Conservation (phyloP, 1,140 invertebrate genomes). For the Telenomus remus region DNA sequence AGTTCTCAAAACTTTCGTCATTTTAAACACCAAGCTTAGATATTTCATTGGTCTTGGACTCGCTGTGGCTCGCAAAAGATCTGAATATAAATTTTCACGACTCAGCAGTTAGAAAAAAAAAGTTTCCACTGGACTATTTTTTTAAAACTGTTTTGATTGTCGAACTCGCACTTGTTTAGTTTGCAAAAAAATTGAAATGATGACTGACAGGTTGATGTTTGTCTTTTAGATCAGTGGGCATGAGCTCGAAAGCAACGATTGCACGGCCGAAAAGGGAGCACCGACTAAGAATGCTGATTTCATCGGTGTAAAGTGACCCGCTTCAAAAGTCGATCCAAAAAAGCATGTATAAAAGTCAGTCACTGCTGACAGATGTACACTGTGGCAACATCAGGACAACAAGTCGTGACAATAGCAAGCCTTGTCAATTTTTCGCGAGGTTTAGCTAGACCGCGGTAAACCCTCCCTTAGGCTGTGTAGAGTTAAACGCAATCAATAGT, state of each 20-base stretch:
- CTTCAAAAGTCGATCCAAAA: conserved; percentile 24
- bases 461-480: conserved; percentile 52
- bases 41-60: neutral
- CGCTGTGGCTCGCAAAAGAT: neutral
- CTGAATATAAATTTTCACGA: too few species aligned
- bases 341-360: conserved; percentile 48
- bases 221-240: conserved; percentile 69
- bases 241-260: conserved; percentile 59
- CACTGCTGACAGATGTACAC: conserved; percentile 44
- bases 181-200: conserved; percentile 3
- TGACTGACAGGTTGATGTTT: conserved; percentile 20
- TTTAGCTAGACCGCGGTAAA: conserved; percentile 52
- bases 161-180: neutral
- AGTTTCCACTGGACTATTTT: too few species aligned
- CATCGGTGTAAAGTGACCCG: conserved; percentile 38
- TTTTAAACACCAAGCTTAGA: neutral
- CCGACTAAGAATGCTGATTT: conserved; percentile 51
- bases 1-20: neutral
- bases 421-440: conserved; percentile 56
- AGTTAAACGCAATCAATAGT: conserved; percentile 65
- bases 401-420: conserved; percentile 45
- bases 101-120: too few species aligned
- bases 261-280: conserved; percentile 62
- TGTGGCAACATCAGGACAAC: conserved; percentile 44
- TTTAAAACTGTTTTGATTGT: too few species aligned